Conservation (phyloP, 2,888 invertebrate species). For the Sycophila texana region DNA sequence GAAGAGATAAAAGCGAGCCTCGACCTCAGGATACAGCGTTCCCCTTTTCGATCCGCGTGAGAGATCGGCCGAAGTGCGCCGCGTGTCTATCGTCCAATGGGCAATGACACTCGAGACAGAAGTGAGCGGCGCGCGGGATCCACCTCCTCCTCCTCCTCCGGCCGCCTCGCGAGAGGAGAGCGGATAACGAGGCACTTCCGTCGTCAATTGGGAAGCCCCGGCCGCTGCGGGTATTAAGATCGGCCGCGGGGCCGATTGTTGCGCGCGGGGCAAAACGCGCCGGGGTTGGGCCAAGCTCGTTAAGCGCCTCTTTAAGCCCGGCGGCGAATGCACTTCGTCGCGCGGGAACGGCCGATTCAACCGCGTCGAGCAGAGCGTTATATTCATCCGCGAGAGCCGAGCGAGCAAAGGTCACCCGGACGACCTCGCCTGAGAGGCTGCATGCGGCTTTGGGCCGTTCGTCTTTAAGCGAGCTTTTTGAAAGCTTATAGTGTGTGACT, state of each 20-base stretch:
- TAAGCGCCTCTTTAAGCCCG: not conserved
- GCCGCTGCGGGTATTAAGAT: not conserved
- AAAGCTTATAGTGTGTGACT: too few relatives aligned
- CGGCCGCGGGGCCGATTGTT: constrained; percentile 2
- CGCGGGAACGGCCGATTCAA: constrained; percentile 42
- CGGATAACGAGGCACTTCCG: constrained; percentile 72
- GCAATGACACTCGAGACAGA: not conserved
- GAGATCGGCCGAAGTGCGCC: too few relatives aligned
- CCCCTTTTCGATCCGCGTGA: too few relatives aligned
- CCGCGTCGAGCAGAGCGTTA: too few relatives aligned
- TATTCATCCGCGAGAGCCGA: too few relatives aligned
- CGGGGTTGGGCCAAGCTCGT: not conserved
- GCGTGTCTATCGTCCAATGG: not conserved
- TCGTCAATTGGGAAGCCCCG: constrained; percentile 67
- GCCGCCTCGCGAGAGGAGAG: constrained; percentile 58
- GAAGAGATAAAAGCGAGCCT: too few relatives aligned
- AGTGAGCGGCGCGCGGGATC: not conserved
- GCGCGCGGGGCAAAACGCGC: not conserved
- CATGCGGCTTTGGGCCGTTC: too few relatives aligned
- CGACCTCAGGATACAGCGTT: too few relatives aligned
- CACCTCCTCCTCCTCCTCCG: not conserved
- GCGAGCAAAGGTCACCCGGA: constrained; percentile 21
- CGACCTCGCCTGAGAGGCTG: not conserved
- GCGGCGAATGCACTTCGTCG: constrained; percentile 18
- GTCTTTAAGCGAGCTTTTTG: too few relatives aligned